Evolutionary conservation across 2,797 vertebrate species (phyloP), one percentile per base, ranked within the genome.

Genomic region (Trachurus trachurus): DNA sequence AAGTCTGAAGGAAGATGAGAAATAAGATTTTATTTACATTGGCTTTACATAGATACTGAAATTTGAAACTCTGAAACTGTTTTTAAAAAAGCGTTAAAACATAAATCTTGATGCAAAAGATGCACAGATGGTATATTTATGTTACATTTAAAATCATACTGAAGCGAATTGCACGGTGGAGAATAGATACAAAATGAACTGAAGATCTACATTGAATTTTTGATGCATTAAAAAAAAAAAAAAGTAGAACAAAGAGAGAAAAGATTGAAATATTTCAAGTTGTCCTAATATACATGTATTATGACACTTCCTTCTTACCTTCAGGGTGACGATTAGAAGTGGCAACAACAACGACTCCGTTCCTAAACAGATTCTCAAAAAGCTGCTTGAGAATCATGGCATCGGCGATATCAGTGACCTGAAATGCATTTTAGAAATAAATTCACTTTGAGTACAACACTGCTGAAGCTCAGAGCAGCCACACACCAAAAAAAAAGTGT

Each of bases 351-450:
- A 99, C 96, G 57, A 99, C 98, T 12, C 98, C 98, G 0, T 97
- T 96, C 88, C 94, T 93, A 88, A 99, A 99, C 61, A 99, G 95
- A 91, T 99, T 99, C 96, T 99, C 98, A 95, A 99, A 99, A 78
- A 99, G 97, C 95, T 99, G 98, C 92, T 99, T 99, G 74, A 99
- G 96, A 92, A 99, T 98, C 98, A 99, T 99, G 91, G 98, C 98
- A 87, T 99, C 98, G 64, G 98, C 98, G 73, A 99, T 99, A 92
- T 99, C 98, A 67, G 98, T 99, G 92, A 99, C 98, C 98, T 99
- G 89, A 58, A 82, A 78, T 47, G 50, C 16, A 47, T 49, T 19
- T 71, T 21, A 37, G 10, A 61, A 31, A 67, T 9, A 49, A 56
- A 60, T 61, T 4, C 6, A 8, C n/a, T 45, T 2, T 9, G 3